phyloP scores from a whole-genome alignment of 1,140 invertebrate species.

The Halyomorpha halys region DNA sequence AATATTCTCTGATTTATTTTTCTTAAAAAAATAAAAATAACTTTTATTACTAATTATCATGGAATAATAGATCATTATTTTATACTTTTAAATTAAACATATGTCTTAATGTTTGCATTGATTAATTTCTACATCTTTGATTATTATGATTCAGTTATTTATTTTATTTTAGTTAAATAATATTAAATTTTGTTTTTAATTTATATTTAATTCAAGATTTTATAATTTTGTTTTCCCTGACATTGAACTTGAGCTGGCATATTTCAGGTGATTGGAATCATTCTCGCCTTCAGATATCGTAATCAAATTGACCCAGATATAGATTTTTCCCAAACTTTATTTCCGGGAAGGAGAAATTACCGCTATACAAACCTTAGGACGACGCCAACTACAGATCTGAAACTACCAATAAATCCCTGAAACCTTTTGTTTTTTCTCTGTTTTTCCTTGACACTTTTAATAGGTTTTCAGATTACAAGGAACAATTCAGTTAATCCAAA shows the following conservation, averaged over 20 bases:
- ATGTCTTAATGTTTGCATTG: too few species aligned
- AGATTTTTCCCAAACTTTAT: conserved; percentile 13
- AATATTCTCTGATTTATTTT: too few species aligned
- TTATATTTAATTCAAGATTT: background rate
- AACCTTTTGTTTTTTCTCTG: background rate
- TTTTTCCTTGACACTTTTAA: background rate
- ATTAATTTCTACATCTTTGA: too few species aligned
- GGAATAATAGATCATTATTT: too few species aligned
- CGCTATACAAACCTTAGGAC: conserved; percentile 12
- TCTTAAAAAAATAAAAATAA: too few species aligned
- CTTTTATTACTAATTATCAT: too few species aligned
- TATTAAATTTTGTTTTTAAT: background rate
- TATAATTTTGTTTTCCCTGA: conserved; percentile 1
- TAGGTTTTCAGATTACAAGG: background rate
- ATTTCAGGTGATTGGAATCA: conserved; percentile 22
- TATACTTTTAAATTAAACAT: too few species aligned
- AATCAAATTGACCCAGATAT: conserved; percentile 23
- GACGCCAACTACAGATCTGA: conserved; percentile 8
- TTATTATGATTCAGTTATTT: background rate
- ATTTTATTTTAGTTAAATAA: background rate
- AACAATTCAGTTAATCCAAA: background rate
- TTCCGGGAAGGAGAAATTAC: conserved; percentile 11
- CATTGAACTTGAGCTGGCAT: conserved; percentile 2
- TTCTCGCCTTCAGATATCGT: conserved; percentile 24
- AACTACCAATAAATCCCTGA: conserved; percentile 11